phyloP scores from a whole-genome alignment of 2,888 invertebrate species.

The Drosophila basisetae region DNA sequence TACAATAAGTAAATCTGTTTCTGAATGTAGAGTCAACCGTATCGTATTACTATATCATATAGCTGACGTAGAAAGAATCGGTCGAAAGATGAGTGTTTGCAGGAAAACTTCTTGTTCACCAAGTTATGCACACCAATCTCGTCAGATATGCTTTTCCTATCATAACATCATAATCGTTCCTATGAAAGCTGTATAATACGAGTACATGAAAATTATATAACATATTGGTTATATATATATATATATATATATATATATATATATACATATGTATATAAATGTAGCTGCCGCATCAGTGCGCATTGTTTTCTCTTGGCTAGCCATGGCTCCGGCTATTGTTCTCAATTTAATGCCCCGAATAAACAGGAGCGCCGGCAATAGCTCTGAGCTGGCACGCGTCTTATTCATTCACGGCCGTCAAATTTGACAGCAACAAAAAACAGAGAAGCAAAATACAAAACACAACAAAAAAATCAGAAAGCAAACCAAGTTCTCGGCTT shows the following conservation, averaged over 20 bases:
- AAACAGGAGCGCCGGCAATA: constrained; percentile 46
- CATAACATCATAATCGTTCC: background rate
- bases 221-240: background rate
- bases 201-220: background rate
- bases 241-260: background rate
- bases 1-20: background rate
- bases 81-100: background rate
- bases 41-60: background rate
- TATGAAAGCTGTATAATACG: background rate
- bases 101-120: background rate
- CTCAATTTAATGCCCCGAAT: constrained; percentile 68
- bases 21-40: background rate
- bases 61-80: background rate
- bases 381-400: constrained; percentile 68
- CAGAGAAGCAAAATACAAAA: constrained; percentile 14
- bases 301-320: constrained; percentile 54
- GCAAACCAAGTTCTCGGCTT: constrained; percentile 58
- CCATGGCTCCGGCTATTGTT: constrained; percentile 49
- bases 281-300: constrained; percentile 12
- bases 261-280: background rate
- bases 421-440: constrained; percentile 78
- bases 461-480: constrained; percentile 12
- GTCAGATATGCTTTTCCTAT: background rate
- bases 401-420: constrained; percentile 79
- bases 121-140: background rate